These are phyloP conservation scores for Conopomorpha cramerella DNA, from an alignment of 1,140 invertebrate genomes.

Conservation along the genomic window DNA sequence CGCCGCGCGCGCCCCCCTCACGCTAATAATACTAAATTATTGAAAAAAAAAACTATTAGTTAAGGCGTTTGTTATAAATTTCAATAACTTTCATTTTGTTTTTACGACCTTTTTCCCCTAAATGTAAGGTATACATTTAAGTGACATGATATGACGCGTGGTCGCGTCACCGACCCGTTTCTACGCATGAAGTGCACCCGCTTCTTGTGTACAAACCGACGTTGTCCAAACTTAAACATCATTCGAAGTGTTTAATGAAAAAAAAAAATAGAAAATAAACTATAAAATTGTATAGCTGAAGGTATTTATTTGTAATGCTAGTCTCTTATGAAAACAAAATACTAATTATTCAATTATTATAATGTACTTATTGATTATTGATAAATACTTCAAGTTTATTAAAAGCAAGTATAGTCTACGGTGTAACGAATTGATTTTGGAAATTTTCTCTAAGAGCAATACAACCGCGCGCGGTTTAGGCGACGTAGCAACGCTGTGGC, in stretches of 20 bases:
- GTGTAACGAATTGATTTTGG: constrained; percentile 56
- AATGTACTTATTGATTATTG: constrained; percentile 61
- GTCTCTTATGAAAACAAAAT: constrained; percentile 58
- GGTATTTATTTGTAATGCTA: constrained; percentile 61
- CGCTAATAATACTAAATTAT: constrained; percentile 30
- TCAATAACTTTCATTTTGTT: constrained; percentile 57
- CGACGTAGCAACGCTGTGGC: constrained; percentile 51
- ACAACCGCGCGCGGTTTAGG: constrained; percentile 32
- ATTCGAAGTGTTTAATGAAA: constrained; percentile 57
- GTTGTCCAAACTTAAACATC: constrained; percentile 54
- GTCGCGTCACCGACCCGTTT: constrained; percentile 50
- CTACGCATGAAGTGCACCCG: constrained; percentile 30
- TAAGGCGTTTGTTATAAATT: constrained; percentile 60
- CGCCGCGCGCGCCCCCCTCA: constrained; percentile 7
- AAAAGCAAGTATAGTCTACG: constrained; percentile 55
- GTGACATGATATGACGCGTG: too few relatives aligned
- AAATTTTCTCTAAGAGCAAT: constrained; percentile 52
- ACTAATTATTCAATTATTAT: constrained; percentile 62
- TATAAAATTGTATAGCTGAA: constrained; percentile 59
- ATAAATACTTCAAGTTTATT: constrained; percentile 60
- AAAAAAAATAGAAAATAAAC: constrained; percentile 57
- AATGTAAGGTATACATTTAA: constrained; percentile 57
- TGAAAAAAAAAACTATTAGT: constrained; percentile 56
- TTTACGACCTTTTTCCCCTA: constrained; percentile 55
- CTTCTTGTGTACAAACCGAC: constrained; percentile 37